These are phyloP conservation scores for Lycorma delicatula DNA, from an alignment of 1,140 invertebrate species.

Conservation along the genomic window DNA sequence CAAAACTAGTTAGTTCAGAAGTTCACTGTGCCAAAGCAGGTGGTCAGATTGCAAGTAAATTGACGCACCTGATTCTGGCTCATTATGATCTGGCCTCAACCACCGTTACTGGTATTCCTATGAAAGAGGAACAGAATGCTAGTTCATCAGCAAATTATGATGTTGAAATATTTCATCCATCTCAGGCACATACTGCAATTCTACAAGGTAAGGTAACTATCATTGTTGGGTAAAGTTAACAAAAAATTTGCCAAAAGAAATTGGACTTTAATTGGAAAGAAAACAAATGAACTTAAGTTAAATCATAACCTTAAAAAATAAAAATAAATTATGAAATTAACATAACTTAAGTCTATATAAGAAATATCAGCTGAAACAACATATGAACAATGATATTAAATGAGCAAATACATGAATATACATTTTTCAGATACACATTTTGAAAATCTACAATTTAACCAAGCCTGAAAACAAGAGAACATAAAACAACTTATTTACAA, in stretches of 20 bases:
- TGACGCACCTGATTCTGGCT: conserved; percentile 64
- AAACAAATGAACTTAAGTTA: not conserved
- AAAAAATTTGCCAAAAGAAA: not conserved
- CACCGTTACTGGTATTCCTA: conserved; percentile 95
- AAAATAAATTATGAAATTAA: not conserved
- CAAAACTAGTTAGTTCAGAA: conserved; percentile 25
- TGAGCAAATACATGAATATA: too few species aligned
- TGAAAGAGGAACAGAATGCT: conserved; percentile 99
- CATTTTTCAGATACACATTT: too few species aligned
- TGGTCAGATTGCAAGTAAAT: conserved; percentile 48
- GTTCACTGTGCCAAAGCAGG: conserved; percentile 43
- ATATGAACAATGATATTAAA: too few species aligned
- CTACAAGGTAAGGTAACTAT: conserved; percentile 44
- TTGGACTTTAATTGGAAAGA: too few species aligned
- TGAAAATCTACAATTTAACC: too few species aligned
- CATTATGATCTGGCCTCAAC: conserved; percentile 92
- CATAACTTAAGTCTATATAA: not conserved
- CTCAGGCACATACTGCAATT: conserved; percentile 70
- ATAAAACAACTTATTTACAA: too few species aligned
- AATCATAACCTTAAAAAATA: not conserved
- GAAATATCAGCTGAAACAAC: too few species aligned
- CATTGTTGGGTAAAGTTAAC: not conserved
- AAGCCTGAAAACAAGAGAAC: too few species aligned
- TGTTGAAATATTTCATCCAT: conserved; percentile 88
- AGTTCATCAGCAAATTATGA: conserved; percentile 97